Evolutionary conservation across 2,888 invertebrate genomes (phyloP), one percentile per base, ranked within the genome.

Genomic region (Apoda limacodes): DNA sequence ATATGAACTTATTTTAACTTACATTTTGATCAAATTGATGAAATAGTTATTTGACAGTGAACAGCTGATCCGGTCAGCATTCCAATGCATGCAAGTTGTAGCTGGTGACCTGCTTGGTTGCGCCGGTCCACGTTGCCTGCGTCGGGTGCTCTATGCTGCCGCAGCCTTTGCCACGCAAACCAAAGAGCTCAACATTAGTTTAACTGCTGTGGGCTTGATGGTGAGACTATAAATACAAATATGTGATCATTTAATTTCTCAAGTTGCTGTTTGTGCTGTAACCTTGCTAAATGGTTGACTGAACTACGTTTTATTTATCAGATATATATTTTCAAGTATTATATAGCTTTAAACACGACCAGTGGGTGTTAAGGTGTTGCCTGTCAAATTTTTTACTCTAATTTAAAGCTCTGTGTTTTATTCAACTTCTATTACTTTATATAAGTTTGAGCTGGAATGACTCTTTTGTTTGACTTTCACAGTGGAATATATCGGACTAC

Each of bases 401-500:
- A n/a, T n/a, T n/a, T n/a, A n/a, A n/a, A n/a, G n/a, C n/a, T n/a
- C n/a, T n/a, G n/a, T n/a, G n/a, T n/a, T n/a, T n/a, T n/a, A n/a
- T n/a, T n/a, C n/a, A n/a, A n/a, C n/a, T n/a, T n/a, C n/a, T n/a
- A n/a, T n/a, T n/a, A n/a, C n/a, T n/a, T n/a, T n/a, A n/a, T n/a
- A n/a, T n/a, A n/a, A n/a, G n/a, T n/a, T n/a, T n/a, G n/a, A n/a
- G n/a, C n/a, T n/a, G n/a, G n/a, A n/a, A n/a, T n/a, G n/a, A n/a
- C n/a, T n/a, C n/a, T n/a, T n/a, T n/a, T n/a, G n/a, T n/a, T n/a
- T n/a, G n/a, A n/a, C n/a, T n/a, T n/a, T n/a, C n/a, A n/a, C 80
- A 96, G 95, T 98, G 98, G 98, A 98, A 98, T 65, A 96, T 98
- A 53, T 95, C 97, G 0, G 98, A 98, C 76, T 97, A 95, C 64